Evolutionary conservation across 2,113 vertebrate species (phyloP).

Genomic region (Melospiza melodia): DNA sequence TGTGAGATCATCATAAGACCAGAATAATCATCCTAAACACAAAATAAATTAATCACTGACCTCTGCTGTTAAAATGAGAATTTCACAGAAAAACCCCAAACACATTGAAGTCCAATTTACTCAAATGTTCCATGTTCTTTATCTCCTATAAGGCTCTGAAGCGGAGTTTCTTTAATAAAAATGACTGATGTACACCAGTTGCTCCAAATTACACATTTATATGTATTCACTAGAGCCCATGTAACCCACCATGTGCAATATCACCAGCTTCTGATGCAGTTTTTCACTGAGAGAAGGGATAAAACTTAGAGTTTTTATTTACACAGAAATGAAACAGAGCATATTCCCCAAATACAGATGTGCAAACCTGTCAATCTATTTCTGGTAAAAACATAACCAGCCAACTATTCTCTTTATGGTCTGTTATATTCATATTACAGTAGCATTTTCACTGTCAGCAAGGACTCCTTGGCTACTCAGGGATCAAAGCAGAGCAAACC

Average conservation of each 20-base stretch:
- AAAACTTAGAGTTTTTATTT: not conserved
- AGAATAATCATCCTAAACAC: slow-evolving; percentile 22
- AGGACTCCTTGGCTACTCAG: not conserved
- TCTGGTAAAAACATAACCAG: not conserved
- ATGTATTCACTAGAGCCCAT: not conserved
- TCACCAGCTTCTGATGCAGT: not conserved
- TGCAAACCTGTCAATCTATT: not conserved
- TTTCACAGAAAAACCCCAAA: not conserved
- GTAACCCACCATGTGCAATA: not conserved
- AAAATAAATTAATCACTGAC: slow-evolving; percentile 40
- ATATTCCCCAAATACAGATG: not conserved
- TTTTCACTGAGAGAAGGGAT: not conserved
- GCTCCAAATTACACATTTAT: slow-evolving; percentile 32
- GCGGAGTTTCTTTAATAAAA: slow-evolving; percentile 40
- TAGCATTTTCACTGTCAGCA: not conserved
- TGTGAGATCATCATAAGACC: not conserved
- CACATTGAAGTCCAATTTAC: slow-evolving; percentile 35
- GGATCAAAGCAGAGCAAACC: not conserved
- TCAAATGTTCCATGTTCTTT: slow-evolving; percentile 31
- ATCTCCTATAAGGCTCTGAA: not conserved
- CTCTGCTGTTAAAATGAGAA: not conserved
- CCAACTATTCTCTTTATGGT: not conserved
- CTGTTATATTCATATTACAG: not conserved
- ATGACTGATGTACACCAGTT: slow-evolving; percentile 34
- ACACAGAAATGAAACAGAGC: not conserved